A percentile compares a stretch with the other conserved stretches of the same genome.
These are phyloP conservation scores for Danio rerio DNA, from an alignment of 2,113 vertebrate species.

Conservation along the genomic window DNA sequence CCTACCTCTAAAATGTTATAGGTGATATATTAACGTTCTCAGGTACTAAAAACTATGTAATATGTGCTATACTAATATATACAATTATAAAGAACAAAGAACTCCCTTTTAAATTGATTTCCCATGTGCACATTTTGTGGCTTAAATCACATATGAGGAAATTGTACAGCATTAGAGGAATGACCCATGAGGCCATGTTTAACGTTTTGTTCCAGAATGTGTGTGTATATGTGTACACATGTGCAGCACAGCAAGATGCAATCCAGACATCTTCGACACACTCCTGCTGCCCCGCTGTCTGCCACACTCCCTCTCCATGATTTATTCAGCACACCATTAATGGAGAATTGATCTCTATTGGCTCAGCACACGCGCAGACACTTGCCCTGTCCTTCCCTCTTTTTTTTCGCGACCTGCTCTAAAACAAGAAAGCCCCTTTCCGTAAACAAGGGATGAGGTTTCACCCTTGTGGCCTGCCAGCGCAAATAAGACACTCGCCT, in stretches of 20 bases:
- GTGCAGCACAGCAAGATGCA: constrained; percentile 12
- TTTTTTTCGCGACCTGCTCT: constrained; percentile 36
- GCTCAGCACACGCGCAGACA: constrained; percentile 58
- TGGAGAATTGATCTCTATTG: constrained; percentile 70
- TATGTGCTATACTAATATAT: too few relatives aligned
- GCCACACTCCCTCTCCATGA: constrained; percentile 66
- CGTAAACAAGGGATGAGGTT: constrained; percentile 58
- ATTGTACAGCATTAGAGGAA: neutral
- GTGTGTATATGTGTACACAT: constrained; percentile 14
- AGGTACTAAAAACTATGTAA: neutral
- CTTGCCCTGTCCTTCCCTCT: constrained; percentile 56
- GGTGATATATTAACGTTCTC: neutral
- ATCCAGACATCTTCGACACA: constrained; percentile 59
- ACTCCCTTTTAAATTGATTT: neutral
- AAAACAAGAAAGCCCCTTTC: constrained; percentile 52
- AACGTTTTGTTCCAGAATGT: neutral
- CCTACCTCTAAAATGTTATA: too few relatives aligned
- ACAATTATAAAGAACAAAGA: neutral
- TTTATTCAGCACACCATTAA: constrained; percentile 76
- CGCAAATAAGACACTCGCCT: constrained; percentile 41
- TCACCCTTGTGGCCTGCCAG: constrained; percentile 31
- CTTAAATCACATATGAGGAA: neutral
- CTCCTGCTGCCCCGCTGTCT: constrained; percentile 64
- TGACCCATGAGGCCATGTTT: neutral
- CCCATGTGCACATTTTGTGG: neutral